Percentiles rank a stretch among this genome's conserved stretches.
Conservation (phyloP, 2,888 invertebrate species). For the Mayetiola destructor region DNA sequence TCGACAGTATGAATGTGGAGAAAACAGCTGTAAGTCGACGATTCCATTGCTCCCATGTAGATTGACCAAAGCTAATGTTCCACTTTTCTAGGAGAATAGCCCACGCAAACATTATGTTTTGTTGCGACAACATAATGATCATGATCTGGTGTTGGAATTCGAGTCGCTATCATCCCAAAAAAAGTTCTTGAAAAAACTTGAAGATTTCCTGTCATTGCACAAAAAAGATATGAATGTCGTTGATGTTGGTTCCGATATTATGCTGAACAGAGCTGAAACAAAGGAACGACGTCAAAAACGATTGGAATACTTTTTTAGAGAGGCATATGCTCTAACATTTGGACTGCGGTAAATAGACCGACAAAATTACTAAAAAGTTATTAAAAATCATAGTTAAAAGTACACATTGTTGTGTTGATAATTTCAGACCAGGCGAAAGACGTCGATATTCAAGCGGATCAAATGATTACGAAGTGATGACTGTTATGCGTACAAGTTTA, state of each 20-base stretch:
- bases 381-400: background rate
- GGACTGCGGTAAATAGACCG: constrained; percentile 42
- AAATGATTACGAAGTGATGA: constrained; percentile 68
- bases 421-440: constrained; percentile 61
- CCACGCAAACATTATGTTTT: constrained; percentile 64
- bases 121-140: constrained; percentile 70
- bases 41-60: too few relatives aligned
- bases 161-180: constrained; percentile 64
- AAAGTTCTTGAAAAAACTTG: constrained; percentile 76
- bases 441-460: constrained; percentile 56
- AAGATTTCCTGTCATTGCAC: constrained; percentile 66
- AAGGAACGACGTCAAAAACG: constrained; percentile 83
- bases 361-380: background rate
- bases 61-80: background rate
- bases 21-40: constrained; percentile 63
- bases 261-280: constrained; percentile 84
- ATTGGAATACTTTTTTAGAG: constrained; percentile 88
- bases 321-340: constrained; percentile 87
- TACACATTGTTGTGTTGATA: background rate
- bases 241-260: constrained; percentile 63
- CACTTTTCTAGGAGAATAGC: constrained; percentile 40
- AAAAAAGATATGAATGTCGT: constrained; percentile 65
- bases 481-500: constrained; percentile 83
- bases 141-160: constrained; percentile 84
- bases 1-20: constrained; percentile 69